Evolutionary conservation across 1,140 invertebrate genomes (phyloP).

Genomic region (Drosophila saltans): DNA sequence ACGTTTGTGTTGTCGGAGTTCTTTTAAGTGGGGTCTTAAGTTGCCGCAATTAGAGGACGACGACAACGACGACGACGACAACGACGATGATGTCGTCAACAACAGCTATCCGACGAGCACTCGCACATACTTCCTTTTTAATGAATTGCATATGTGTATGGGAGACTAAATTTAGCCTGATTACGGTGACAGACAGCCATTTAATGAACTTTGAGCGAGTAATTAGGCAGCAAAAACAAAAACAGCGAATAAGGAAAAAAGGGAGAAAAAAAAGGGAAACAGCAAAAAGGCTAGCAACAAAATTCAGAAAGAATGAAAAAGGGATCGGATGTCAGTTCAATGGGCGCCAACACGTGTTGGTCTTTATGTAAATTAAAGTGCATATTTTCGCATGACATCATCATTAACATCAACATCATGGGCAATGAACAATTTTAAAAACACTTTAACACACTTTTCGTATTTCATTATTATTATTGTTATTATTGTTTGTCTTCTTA

Average conservation of each 20-base stretch:
- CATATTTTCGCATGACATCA: conserved; percentile 55
- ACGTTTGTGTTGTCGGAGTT: background rate
- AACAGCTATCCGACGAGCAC: conserved; percentile 26
- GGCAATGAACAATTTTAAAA: conserved; percentile 6
- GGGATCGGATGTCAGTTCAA: conserved; percentile 54
- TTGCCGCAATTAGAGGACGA: conserved; percentile 63
- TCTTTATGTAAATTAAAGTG: conserved; percentile 55
- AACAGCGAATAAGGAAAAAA: conserved; percentile 13
- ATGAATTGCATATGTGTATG: conserved; percentile 55
- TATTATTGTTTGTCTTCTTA: conserved; percentile 2
- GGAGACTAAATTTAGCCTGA: conserved; percentile 53
- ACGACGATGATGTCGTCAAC: conserved; percentile 23
- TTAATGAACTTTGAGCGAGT: conserved; percentile 58
- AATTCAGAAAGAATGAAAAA: conserved; percentile 6
- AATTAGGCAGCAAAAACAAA: conserved; percentile 55
- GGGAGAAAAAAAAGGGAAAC: conserved; percentile 7
- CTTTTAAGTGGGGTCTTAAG: conserved; percentile 59
- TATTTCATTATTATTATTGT: conserved; percentile 4
- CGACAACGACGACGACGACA: conserved; percentile 40
- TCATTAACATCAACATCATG: conserved; percentile 15
- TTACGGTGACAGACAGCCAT: conserved; percentile 42
- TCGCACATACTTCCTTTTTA: conserved; percentile 60
- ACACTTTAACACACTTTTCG: conserved; percentile 11
- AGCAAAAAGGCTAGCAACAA: background rate
- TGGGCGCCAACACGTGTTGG: conserved; percentile 45